Evolutionary conservation across 2,797 vertebrate genomes (phyloP).

Genomic region (Remorina albescens): DNA sequence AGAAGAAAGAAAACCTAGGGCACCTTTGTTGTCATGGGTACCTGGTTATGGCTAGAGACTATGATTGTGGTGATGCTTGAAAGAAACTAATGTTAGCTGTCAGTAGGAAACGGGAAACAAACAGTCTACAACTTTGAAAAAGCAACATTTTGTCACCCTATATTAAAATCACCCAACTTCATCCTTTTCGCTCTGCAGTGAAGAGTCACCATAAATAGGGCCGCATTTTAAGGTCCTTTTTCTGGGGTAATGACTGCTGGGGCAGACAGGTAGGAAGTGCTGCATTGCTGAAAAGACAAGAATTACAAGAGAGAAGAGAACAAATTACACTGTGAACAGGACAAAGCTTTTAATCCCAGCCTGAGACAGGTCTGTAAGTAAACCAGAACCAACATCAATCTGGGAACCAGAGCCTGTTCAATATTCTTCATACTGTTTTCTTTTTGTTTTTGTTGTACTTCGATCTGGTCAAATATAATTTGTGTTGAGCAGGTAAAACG

Average conservation of each 20-base stretch:
- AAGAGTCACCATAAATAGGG: background rate
- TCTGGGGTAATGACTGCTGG: background rate
- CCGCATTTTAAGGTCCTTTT: background rate
- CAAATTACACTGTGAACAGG: background rate
- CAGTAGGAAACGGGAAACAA: background rate
- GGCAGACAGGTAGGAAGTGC: background rate
- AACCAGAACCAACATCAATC: too few relatives aligned
- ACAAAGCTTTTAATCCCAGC: background rate
- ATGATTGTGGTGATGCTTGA: background rate
- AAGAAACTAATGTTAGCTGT: background rate
- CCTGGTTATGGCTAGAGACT: background rate
- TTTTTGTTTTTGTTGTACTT: background rate
- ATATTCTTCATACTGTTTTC: background rate
- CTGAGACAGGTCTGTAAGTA: background rate
- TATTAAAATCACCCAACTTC: background rate
- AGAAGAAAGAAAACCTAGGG: background rate
- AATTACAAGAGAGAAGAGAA: background rate
- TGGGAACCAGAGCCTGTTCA: background rate
- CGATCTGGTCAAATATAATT: background rate
- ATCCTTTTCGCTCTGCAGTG: background rate
- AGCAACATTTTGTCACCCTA: background rate
- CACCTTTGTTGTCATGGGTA: background rate
- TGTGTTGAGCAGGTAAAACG: background rate
- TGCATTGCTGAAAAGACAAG: background rate
- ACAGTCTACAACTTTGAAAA: background rate